Evolutionary conservation across 1,140 invertebrate genomes (phyloP), one percentile per base, ranked within the genome.

Genomic region (Macrostomum lignano): DNA sequence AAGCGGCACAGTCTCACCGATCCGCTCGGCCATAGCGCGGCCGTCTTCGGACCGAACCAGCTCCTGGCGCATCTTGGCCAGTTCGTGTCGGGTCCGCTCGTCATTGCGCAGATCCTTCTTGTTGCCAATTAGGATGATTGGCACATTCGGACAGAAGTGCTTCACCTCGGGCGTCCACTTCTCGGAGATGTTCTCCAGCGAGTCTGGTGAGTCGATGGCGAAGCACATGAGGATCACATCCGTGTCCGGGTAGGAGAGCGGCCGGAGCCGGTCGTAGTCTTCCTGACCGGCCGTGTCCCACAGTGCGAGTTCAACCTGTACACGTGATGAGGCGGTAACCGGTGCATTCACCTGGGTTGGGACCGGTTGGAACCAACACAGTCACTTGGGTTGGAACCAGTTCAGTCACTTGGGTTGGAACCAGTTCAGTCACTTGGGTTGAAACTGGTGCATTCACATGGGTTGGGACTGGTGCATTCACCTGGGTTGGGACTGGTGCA

Each of bases 21-120:
- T 96, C 64, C 93, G 93, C 52, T 96, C 86, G 24, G 88, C 82
- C 81, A 94, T 93, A 29, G 79, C 72, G 44, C 79, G 71, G 38
- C 84, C 61, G 56, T 96, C 86, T 49, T 94, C 86, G 26, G 79
- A 73, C 58, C 84, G 84, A 7, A 98, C 86, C 19, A 88, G 88
- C 58, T 96, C 84, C 55, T 96, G 88, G 58, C 93, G 93, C 79
- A 94, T 93, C 63, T 94, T 94, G 40, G 71, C 71, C 39, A 96
- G 67, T 65, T 96, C 71, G 40, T 79, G 76, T 46, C 91, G 86
- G 33, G 86, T 94, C 52, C 72, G 72, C 15, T 79, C 75, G 67
- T 94, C 84, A 62, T 86, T 86, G 47, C 84, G 70, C 44, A 94
- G 68, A 45, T 60, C 57, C 38, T 52, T 55, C 40, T 60, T 60